A percentile compares a stretch with the other conserved stretches of the same genome.
These are phyloP conservation scores for Enteromius unitaeniatus DNA, from an alignment of 2,797 vertebrate species.

Conservation along the genomic window DNA sequence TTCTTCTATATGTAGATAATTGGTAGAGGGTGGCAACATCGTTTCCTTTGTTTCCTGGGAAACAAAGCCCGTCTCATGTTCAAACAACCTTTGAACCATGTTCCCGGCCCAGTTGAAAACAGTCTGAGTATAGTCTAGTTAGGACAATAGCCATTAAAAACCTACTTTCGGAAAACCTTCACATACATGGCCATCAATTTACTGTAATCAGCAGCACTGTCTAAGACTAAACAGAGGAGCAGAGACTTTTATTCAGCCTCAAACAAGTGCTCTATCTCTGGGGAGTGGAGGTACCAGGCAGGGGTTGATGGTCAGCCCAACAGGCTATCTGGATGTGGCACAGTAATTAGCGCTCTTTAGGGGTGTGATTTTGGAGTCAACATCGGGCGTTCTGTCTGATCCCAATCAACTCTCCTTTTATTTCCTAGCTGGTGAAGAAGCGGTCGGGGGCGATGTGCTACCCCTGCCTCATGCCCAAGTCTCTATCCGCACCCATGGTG, in stretches of 20 bases:
- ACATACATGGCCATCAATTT: slow-evolving; percentile 69
- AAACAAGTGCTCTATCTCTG: slow-evolving; percentile 42
- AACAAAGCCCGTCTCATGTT: slow-evolving; percentile 8
- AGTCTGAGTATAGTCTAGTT: slow-evolving; percentile 64
- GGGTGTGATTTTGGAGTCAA: slow-evolving; percentile 58
- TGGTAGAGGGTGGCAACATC: slow-evolving; percentile 1
- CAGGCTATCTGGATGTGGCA: slow-evolving; percentile 42
- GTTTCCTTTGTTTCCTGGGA: slow-evolving; percentile 26
- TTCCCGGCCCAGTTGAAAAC: slow-evolving; percentile 36
- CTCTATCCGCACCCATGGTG: slow-evolving; percentile 48
- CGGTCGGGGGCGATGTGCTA: slow-evolving; percentile 59
- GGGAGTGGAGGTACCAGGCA: slow-evolving; percentile 44
- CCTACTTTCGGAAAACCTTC: slow-evolving; percentile 59
- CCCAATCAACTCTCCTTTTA: slow-evolving; percentile 62
- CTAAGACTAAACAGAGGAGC: slow-evolving; percentile 57
- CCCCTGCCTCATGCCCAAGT: slow-evolving; percentile 62
- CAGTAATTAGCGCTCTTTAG: slow-evolving; percentile 64
- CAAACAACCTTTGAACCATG: slow-evolving; percentile 30
- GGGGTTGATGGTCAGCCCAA: slow-evolving; percentile 50
- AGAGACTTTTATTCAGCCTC: slow-evolving; percentile 51
- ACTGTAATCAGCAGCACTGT: slow-evolving; percentile 71
- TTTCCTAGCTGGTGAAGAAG: slow-evolving; percentile 65
- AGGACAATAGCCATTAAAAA: slow-evolving; percentile 67
- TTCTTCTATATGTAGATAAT: slow-evolving; percentile 1
- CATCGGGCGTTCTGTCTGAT: slow-evolving; percentile 53